Evolutionary conservation across 2,888 invertebrate species (phyloP), one percentile per base, ranked within the genome.

Genomic region (Heliconius hortense): DNA sequence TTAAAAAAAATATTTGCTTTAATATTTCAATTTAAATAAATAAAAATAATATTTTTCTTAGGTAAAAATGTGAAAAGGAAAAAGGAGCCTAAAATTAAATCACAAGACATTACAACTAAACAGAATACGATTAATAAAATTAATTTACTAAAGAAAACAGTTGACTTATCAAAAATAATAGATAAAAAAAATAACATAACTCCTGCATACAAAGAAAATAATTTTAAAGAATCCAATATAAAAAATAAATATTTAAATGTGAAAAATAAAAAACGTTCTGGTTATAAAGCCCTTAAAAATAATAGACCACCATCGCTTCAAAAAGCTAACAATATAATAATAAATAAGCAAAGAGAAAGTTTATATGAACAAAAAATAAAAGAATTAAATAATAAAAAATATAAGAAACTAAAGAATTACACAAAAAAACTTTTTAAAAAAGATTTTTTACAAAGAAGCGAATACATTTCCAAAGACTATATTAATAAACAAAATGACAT

Each of bases 31-130:
- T 56, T 56, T 56, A n/a, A n/a, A 11, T n/a, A n/a, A 56, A n/a
- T 56, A 56, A 56, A 56, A 56, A n/a, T 11, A n/a, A 15, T 59
- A 62, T 26, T 28, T 13, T 71, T 81, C 82, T 63, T 75, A 92
- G 92, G 92, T 18, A 91, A 88, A 81, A 76, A 84, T 48, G 82
- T 85, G 7, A 92, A 86, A 82, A 85, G 91, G 74, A 89, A 86
- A 73, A 60, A 59, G 21, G 59, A 71, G 18, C 7, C 35, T 4
- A 56, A 70, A 59, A 60, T 43, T 7, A 39, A 1, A 53, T 70
- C 69, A 73, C 56, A 76, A 67, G 28, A 28, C 26, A 53, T 56
- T 21, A 68, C 10, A 53, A 35, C 72, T 66, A 31, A 66, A 74
- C 48, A 43, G 35, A 21, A 69, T 76, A 64, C 75, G 53, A 53